A percentile compares a stretch with the other conserved stretches of the same genome.
These are phyloP conservation scores for Acleris literana DNA, from an alignment of 2,888 invertebrate species.

Conservation along the genomic window DNA sequence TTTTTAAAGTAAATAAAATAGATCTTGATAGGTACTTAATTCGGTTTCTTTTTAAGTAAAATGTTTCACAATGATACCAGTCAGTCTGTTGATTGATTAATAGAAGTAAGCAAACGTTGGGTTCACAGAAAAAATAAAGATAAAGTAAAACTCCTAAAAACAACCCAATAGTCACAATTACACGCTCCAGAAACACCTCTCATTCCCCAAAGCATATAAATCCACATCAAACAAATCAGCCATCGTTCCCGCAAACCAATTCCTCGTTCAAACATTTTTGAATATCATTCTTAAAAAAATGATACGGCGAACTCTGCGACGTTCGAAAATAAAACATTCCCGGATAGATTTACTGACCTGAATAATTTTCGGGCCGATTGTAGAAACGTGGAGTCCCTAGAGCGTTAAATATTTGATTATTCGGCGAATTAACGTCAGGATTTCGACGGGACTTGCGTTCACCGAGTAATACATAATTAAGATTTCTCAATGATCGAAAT, in stretches of 20 bases:
- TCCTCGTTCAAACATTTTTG: slow-evolving; percentile 22
- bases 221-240: slow-evolving; percentile 20
- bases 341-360: slow-evolving; percentile 42
- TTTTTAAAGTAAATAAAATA: no score
- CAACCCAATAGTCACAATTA: slow-evolving; percentile 3
- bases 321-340: slow-evolving; percentile 35
- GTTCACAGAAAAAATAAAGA: no score
- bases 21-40: no score
- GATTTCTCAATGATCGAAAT: slow-evolving; percentile 20
- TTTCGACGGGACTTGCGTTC: slow-evolving; percentile 21
- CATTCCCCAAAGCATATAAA: slow-evolving; percentile 12
- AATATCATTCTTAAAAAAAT: slow-evolving; percentile 21
- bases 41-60: no score
- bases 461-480: slow-evolving; percentile 28
- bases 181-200: neutral
- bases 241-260: slow-evolving; percentile 12
- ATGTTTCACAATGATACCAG: no score
- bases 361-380: slow-evolving; percentile 42
- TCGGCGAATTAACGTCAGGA: slow-evolving; percentile 38
- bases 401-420: slow-evolving; percentile 41
- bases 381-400: slow-evolving; percentile 37
- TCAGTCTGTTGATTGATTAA: no score
- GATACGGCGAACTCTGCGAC: slow-evolving; percentile 19
- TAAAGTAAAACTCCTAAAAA: neutral
- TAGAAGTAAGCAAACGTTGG: no score